Percentiles rank a stretch among this genome's conserved stretches.
These are phyloP conservation scores for Gerosis bhagava DNA, from an alignment of 2,888 invertebrate species.

Conservation along the genomic window DNA sequence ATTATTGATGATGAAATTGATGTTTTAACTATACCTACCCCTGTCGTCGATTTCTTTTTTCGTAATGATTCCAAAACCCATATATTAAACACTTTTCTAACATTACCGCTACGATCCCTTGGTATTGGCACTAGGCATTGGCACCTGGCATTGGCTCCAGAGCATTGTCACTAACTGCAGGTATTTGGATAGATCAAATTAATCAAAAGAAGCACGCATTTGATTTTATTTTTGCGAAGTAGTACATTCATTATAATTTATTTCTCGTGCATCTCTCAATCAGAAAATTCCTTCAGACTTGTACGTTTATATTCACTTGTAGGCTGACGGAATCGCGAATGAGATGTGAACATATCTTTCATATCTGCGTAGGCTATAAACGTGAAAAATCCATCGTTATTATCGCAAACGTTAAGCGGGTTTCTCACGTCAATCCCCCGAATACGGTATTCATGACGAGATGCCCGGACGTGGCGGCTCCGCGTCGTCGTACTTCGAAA, in stretches of 20 bases:
- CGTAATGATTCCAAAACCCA: no score
- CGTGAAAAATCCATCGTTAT: slow-evolving; percentile 6
- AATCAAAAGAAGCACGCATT: no score
- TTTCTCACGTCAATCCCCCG: slow-evolving; percentile 30
- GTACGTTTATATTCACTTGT: background rate
- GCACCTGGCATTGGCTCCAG: no score
- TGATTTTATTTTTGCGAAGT: no score
- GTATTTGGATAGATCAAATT: no score
- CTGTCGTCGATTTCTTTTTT: no score
- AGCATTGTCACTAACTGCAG: no score
- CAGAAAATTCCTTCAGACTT: background rate
- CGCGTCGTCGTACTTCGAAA: slow-evolving; percentile 1
- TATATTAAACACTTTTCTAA: no score
- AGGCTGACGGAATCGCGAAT: background rate
- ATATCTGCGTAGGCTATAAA: background rate
- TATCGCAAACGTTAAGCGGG: slow-evolving; percentile 10
- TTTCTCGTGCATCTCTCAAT: slow-evolving; percentile 2
- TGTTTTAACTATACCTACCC: no score
- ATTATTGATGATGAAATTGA: no score
- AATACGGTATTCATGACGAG: slow-evolving; percentile 38
- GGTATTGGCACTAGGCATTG: no score
- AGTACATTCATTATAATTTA: slow-evolving; percentile 5
- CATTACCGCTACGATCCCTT: no score
- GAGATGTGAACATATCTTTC: background rate
- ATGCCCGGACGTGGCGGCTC: slow-evolving; percentile 26